Percentiles rank a stretch among this genome's conserved stretches.
Conservation (phyloP, 2,797 vertebrate species). For the Enteromius mattozi region DNA sequence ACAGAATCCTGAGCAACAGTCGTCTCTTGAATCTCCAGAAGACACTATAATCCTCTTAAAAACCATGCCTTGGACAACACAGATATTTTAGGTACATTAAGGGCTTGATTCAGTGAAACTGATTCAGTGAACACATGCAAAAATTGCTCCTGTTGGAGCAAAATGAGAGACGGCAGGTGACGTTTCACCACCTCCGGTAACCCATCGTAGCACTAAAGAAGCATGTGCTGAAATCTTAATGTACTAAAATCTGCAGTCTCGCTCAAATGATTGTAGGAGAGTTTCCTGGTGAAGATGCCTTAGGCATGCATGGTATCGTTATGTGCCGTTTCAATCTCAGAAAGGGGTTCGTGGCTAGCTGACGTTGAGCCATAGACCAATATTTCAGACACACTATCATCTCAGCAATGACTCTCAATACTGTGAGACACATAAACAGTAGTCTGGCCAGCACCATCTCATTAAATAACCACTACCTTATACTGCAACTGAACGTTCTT, state of each 20-base stretch:
- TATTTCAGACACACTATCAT: constrained; percentile 36
- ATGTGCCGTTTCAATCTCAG: constrained; percentile 25
- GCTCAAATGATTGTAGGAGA: constrained; percentile 28
- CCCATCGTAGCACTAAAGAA: constrained; percentile 38
- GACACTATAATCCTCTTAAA: constrained; percentile 1
- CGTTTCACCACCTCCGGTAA: neutral
- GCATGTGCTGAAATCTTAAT: constrained; percentile 26
- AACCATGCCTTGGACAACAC: neutral
- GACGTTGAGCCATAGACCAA: constrained; percentile 23
- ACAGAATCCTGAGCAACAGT: constrained; percentile 17
- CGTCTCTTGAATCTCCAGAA: constrained; percentile 32
- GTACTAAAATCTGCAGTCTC: constrained; percentile 28
- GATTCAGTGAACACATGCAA: constrained; percentile 31
- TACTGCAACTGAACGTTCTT: constrained; percentile 9
- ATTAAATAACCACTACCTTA: constrained; percentile 32
- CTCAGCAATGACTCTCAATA: constrained; percentile 51
- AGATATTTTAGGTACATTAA: constrained; percentile 13
- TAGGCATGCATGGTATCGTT: constrained; percentile 25
- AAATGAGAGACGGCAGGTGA: constrained; percentile 13
- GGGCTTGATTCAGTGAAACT: constrained; percentile 26
- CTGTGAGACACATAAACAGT: constrained; percentile 52
- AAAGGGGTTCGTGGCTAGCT: constrained; percentile 19
- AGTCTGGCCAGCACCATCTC: constrained; percentile 42
- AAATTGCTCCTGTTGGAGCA: constrained; percentile 4
- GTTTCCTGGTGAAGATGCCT: constrained; percentile 26